Conservation (phyloP, 2,113 vertebrate genomes). For the Labeo rohita region DNA sequence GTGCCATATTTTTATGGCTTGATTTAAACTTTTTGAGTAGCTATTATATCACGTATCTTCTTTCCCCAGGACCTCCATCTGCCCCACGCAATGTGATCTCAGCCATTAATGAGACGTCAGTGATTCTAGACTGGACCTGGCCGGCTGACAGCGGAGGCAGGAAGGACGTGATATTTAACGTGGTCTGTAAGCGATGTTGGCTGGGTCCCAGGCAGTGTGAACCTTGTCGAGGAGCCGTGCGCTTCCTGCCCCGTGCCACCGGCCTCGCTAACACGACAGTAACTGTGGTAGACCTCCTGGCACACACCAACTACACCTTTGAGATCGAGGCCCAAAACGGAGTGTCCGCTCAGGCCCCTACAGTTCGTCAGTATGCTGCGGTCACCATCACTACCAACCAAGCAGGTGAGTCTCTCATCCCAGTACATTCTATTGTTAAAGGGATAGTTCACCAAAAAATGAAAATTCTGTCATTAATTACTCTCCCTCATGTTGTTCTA, state of each 20-base stretch:
- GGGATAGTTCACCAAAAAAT: not conserved
- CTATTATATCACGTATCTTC: slow-evolving; percentile 20
- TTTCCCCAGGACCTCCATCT: slow-evolving; percentile 85
- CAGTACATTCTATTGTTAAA: not conserved
- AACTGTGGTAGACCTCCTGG: slow-evolving; percentile 91
- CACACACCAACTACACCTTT: slow-evolving; percentile 98
- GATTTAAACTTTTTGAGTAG: not conserved
- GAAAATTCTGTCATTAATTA: not conserved
- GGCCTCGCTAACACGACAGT: slow-evolving; percentile 92
- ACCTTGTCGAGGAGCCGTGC: slow-evolving; percentile 85
- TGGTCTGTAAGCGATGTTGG: slow-evolving; percentile 91
- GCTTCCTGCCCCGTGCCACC: slow-evolving; percentile 87
- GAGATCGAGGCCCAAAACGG: slow-evolving; percentile 93
- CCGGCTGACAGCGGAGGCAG: slow-evolving; percentile 92
- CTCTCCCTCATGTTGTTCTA: too few relatives aligned
- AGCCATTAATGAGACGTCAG: slow-evolving; percentile 96
- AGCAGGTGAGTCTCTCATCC: slow-evolving; percentile 82
- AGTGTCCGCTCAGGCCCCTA: slow-evolving; percentile 82
- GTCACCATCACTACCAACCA: slow-evolving; percentile 98
- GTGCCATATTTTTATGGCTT: not conserved
- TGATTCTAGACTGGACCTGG: slow-evolving; percentile 98
- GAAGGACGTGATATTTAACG: slow-evolving; percentile 90
- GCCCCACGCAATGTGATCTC: slow-evolving; percentile 96
- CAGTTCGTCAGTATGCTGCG: slow-evolving; percentile 86
- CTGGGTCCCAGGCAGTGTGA: slow-evolving; percentile 79